Evolutionary conservation across 2,113 vertebrate species (phyloP).

Genomic region (Phyllostomus hastatus): DNA sequence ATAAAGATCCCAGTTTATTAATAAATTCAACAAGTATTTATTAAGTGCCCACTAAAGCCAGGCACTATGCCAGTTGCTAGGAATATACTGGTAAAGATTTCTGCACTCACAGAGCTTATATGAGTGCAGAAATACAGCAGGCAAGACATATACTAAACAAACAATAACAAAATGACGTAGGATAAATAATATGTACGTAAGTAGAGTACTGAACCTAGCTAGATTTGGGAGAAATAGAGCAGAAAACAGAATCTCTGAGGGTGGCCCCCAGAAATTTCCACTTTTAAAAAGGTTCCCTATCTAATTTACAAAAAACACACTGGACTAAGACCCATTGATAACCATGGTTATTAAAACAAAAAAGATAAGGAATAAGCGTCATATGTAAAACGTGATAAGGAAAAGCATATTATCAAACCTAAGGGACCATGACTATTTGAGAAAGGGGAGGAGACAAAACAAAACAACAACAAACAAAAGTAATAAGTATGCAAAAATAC

Average conservation of each 20-base stretch:
- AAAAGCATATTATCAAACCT: neutral
- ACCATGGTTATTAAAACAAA: neutral
- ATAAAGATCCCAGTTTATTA: neutral
- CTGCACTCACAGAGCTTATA: neutral
- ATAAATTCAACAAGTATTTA: neutral
- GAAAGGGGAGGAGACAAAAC: neutral
- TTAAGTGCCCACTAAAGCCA: neutral
- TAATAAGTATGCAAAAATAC: neutral
- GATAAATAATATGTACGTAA: neutral
- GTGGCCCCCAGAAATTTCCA: neutral
- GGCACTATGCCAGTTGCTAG: neutral
- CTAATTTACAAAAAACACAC: neutral
- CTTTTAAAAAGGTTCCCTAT: neutral
- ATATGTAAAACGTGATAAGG: neutral
- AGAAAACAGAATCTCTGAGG: neutral
- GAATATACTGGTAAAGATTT: neutral
- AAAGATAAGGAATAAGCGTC: neutral
- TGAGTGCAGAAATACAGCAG: neutral
- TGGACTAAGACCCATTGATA: neutral
- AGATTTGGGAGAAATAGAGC: neutral
- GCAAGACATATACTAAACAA: neutral
- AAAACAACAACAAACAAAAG: neutral
- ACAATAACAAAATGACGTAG: neutral
- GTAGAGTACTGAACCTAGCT: neutral
- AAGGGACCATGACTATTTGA: neutral